Percentiles rank a stretch among this genome's conserved stretches.
Evolutionary conservation across 2,888 invertebrate species (phyloP).

Genomic region (Drosophila basisetae): DNA sequence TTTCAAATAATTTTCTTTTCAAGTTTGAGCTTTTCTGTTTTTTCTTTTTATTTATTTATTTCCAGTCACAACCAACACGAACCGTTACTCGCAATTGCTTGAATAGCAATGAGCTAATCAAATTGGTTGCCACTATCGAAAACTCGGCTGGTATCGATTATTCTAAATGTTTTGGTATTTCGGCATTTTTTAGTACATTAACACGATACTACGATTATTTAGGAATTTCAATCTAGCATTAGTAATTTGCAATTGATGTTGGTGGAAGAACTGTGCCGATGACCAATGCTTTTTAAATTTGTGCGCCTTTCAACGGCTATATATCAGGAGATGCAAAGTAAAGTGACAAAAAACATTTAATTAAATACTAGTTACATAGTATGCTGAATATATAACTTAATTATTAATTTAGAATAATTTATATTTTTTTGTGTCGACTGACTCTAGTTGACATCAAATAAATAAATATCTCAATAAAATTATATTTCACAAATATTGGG

Average conservation of each 20-base stretch:
- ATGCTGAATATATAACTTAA: neutral
- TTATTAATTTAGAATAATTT: neutral
- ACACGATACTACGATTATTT: neutral
- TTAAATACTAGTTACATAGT: neutral
- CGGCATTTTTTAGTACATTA: neutral
- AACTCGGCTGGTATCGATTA: conserved; percentile 5
- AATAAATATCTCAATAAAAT: neutral
- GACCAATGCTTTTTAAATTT: neutral
- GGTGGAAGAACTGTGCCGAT: neutral
- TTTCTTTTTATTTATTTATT: neutral
- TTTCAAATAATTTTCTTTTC: neutral
- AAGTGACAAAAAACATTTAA: neutral
- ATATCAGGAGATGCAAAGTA: neutral
- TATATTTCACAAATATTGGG: neutral
- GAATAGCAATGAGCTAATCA: conserved; percentile 32
- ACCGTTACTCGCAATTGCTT: conserved; percentile 44
- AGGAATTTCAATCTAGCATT: neutral
- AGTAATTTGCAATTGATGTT: neutral
- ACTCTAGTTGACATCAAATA: neutral
- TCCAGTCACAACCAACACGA: conserved; percentile 10
- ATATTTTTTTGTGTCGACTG: neutral
- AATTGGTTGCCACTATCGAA: conserved; percentile 9
- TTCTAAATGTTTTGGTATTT: neutral
- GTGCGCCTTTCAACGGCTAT: neutral
- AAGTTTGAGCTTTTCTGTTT: neutral